Evolutionary conservation across 2,113 vertebrate genomes (phyloP).

Genomic region (Triplophysa siluroides): DNA sequence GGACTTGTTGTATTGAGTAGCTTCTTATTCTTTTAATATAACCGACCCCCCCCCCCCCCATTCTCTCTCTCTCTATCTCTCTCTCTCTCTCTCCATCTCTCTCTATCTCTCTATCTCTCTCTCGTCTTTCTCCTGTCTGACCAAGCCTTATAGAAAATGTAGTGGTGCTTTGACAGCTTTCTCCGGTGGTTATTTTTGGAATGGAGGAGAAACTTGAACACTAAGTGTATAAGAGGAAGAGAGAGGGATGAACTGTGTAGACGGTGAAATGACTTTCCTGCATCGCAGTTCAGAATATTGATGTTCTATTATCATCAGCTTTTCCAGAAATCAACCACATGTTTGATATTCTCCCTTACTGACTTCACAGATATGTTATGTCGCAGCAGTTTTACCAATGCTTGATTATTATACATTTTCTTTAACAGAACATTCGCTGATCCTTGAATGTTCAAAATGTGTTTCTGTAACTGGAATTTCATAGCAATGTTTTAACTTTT

Average conservation of each 20-base stretch:
- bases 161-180: background rate
- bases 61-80: background rate
- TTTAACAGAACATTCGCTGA: no score
- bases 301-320: background rate
- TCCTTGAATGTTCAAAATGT: no score
- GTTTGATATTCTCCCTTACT: background rate
- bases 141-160: conserved; percentile 5
- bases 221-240: conserved; percentile 19
- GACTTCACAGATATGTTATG: no score
- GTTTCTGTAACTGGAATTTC: no score
- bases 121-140: background rate
- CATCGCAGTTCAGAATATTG: background rate
- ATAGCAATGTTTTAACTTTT: no score
- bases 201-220: background rate
- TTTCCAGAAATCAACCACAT: background rate
- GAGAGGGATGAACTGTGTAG: background rate
- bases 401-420: no score
- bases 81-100: background rate
- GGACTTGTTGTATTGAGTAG: no score
- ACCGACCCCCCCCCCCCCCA: no score
- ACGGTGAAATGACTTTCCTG: background rate
- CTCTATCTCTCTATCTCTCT: background rate
- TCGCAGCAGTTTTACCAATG: no score
- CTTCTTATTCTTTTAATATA: background rate
- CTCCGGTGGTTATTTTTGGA: conserved; percentile 21